These are phyloP conservation scores for Rhinichthys osculus DNA, from an alignment of 2,797 vertebrate species.

Conservation along the genomic window DNA sequence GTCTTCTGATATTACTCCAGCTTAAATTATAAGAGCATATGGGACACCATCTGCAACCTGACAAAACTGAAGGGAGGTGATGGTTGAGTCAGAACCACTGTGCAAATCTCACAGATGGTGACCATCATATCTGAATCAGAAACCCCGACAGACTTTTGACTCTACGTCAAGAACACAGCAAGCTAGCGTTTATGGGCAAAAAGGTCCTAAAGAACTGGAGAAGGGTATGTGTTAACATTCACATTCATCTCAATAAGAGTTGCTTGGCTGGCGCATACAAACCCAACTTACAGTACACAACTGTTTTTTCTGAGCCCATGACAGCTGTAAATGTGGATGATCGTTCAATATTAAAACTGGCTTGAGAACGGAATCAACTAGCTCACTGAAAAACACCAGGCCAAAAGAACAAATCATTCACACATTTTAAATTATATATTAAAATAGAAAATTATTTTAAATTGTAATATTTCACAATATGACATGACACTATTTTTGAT, in stretches of 20 bases:
- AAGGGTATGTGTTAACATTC: background rate
- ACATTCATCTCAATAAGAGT: background rate
- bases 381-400: background rate
- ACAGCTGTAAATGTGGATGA: background rate
- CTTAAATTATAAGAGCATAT: slow-evolving; percentile 61
- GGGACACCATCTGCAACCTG: slow-evolving; percentile 62
- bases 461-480: background rate
- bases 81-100: slow-evolving; percentile 21
- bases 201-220: background rate
- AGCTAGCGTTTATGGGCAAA: background rate
- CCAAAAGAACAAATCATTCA: background rate
- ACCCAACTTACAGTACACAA: background rate
- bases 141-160: slow-evolving; percentile 35
- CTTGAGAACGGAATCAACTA: background rate
- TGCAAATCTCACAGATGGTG: slow-evolving; percentile 34
- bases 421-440: background rate
- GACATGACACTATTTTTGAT: too few species aligned
- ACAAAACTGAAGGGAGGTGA: slow-evolving; percentile 52
- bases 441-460: background rate
- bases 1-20: slow-evolving; percentile 35
- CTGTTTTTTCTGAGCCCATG: background rate
- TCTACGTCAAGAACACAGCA: slow-evolving; percentile 35
- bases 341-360: background rate
- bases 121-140: slow-evolving; percentile 28
- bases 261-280: background rate